Conservation (phyloP, 2,888 invertebrate species). For the Periphyllus acericola region DNA sequence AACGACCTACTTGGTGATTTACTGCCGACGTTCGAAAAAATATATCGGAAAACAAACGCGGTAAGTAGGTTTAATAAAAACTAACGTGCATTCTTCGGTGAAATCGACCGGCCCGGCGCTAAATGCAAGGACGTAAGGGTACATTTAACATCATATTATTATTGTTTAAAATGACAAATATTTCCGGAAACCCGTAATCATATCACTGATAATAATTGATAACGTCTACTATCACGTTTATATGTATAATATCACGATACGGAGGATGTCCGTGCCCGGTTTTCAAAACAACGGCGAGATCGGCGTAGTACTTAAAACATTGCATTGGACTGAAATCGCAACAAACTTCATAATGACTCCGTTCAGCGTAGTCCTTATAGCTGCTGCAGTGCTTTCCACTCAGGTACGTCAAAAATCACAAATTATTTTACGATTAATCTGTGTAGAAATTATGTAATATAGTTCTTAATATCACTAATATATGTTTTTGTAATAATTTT, state of each 20-base stretch:
- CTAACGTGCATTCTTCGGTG: not conserved
- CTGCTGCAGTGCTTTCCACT: not conserved
- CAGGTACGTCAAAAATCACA: constrained; percentile 8
- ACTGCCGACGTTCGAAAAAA: constrained; percentile 23
- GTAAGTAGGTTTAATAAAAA: not conserved
- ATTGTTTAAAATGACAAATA: no score
- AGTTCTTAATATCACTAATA: no score
- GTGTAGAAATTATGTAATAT: not conserved
- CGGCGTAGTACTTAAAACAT: constrained; percentile 14
- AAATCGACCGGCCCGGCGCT: no score
- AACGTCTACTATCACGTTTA: not conserved
- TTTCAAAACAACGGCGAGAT: not conserved
- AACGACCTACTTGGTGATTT: constrained; percentile 45
- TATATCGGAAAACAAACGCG: not conserved
- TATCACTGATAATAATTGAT: constrained; percentile 22
- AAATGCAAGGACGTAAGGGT: no score
- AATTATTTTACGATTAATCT: not conserved
- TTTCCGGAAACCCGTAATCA: not conserved
- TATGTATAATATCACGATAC: not conserved
- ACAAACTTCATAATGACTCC: constrained; percentile 28
- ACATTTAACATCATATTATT: no score
- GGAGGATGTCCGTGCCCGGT: not conserved
- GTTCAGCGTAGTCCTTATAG: not conserved
- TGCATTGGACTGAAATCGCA: not conserved
- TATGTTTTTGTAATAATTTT: not conserved